phyloP scores from a whole-genome alignment of 2,888 invertebrate species.

The Xylota segnis region DNA sequence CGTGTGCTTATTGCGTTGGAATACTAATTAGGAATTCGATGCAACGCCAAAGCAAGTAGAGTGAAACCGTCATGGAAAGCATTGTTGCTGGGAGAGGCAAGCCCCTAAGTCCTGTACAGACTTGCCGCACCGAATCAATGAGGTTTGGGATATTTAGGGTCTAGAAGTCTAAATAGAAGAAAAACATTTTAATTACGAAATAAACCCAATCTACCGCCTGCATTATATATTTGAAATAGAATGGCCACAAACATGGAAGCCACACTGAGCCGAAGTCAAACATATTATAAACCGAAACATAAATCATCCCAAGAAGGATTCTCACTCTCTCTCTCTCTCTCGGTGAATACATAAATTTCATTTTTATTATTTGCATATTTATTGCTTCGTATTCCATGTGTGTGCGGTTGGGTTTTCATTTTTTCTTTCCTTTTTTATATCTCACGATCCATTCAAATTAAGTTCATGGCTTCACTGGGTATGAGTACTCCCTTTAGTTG shows the following conservation, averaged over 20 bases:
- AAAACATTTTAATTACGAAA: no score
- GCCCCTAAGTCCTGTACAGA: no score
- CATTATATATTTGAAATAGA: background rate
- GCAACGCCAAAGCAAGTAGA: no score
- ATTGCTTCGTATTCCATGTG: slow-evolving; percentile 19
- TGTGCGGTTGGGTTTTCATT: background rate
- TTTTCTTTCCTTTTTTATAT: background rate
- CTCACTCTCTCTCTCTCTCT: background rate
- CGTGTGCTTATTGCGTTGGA: no score
- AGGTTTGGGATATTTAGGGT: no score
- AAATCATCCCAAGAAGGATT: slow-evolving; percentile 19
- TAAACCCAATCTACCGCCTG: no score
- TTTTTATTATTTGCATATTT: slow-evolving; percentile 29
- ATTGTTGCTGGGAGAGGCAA: no score
- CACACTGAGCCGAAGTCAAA: slow-evolving; percentile 14
- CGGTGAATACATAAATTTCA: background rate
- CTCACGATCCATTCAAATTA: slow-evolving; percentile 14
- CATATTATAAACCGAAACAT: slow-evolving; percentile 11
- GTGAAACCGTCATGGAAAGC: no score
- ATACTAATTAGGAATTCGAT: no score
- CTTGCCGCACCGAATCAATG: no score
- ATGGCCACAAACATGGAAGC: background rate
- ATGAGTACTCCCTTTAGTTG: background rate
- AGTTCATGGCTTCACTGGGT: slow-evolving; percentile 7
- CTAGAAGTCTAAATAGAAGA: no score